Evolutionary conservation across 1,140 invertebrate genomes (phyloP), one percentile per base, ranked within the genome.

Genomic region (Tribolium castaneum): DNA sequence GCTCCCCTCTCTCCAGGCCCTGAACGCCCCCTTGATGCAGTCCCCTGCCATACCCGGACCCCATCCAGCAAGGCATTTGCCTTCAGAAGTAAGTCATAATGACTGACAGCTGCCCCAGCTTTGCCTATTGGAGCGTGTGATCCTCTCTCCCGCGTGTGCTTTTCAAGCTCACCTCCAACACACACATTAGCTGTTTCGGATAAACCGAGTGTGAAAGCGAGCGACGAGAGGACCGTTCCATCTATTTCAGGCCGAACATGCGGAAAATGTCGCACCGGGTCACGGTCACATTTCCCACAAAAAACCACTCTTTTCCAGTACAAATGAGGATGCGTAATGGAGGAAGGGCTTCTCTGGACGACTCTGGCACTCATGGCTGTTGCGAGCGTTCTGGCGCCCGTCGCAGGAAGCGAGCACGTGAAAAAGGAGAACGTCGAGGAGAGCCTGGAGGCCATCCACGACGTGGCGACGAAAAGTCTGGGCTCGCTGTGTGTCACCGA

Each of bases 401-500:
- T 59, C 66, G 74, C 59, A 78, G 81, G 76, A 81, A 82, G 72
- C 78, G 83, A 77, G 77, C 79, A 71, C 80, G 81, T 81, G 81
- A 85, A 74, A 84, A 85, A 82, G 90, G 88, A 90, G 81, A 87
- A 90, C 84, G 87, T 93, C 78, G 93, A 94, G 81, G 88, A 90
- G 51, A 93, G 93, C 6, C 85, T 94, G 79, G 89, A 91, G 45
- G 88, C 91, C 45, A 92, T 95, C 73, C 91, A 94, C 86, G 92
- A 93, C 52, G 92, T 94, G 78, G 90, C 93, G 35, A 91, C 90
- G 0, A 90, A 91, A 75, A 92, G 92, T 70, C 88, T 93, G 75
- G 93, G 93, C 3, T 89, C 91, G n/a, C 87, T 94, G 62, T 95
- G 93, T 85, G 91, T 93, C 75, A 92, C 90, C 5, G 90, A 91